phyloP scores from a whole-genome alignment of 2,888 invertebrate genomes.

The Volucella inflata region DNA sequence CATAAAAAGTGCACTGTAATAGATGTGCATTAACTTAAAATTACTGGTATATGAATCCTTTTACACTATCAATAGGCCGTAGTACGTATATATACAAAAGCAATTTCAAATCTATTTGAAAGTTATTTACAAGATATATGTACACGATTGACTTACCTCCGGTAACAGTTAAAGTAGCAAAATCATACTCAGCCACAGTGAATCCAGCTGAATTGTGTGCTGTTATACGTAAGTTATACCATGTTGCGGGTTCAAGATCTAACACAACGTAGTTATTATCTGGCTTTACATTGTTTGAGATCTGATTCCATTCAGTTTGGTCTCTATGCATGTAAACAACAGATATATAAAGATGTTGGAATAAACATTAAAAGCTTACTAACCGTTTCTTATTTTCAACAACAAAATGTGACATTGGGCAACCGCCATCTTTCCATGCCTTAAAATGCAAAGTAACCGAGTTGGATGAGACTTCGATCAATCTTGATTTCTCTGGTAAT shows the following conservation, averaged over 20 bases:
- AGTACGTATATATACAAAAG: constrained; percentile 83
- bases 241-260: constrained; percentile 96
- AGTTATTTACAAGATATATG: constrained; percentile 48
- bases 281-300: constrained; percentile 96
- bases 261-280: constrained; percentile 95
- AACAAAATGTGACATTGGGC: constrained; percentile 97
- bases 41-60: constrained; percentile 59
- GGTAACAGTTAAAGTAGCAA: constrained; percentile 95
- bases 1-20: constrained; percentile 9
- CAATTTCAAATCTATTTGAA: constrained; percentile 78
- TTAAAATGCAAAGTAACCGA: constrained; percentile 95
- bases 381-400: constrained; percentile 97
- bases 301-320: constrained; percentile 96
- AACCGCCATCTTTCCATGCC: constrained; percentile 97
- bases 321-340: constrained; percentile 85
- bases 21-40: constrained; percentile 19
- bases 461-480: constrained; percentile 96
- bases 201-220: constrained; percentile 98
- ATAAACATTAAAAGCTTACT: constrained; percentile 65
- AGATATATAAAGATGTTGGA: constrained; percentile 28
- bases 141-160: constrained; percentile 88
- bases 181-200: constrained; percentile 97
- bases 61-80: constrained; percentile 46
- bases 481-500: constrained; percentile 94
- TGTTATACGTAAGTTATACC: constrained; percentile 96